These are phyloP conservation scores for Hylaea fasciaria DNA, from an alignment of 2,888 invertebrate species.

Conservation along the genomic window DNA sequence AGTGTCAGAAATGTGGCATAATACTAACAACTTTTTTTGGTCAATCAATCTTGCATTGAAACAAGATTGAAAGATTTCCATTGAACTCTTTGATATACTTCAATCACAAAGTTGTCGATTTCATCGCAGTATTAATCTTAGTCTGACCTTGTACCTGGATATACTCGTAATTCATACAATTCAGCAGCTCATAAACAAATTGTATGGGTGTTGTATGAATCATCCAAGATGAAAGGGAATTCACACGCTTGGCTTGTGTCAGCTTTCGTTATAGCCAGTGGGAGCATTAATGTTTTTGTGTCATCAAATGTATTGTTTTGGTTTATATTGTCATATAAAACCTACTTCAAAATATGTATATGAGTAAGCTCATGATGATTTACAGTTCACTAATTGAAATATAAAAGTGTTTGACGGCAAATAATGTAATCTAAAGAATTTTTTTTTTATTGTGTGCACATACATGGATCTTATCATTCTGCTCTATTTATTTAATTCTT, in stretches of 20 bases:
- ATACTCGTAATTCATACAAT: constrained; percentile 21
- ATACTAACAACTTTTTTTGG: no score
- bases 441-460: no score
- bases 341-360: background rate
- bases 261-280: constrained; percentile 25
- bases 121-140: constrained; percentile 20
- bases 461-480: no score
- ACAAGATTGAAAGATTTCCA: no score
- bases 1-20: no score
- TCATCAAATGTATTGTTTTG: constrained; percentile 29
- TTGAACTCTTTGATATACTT: background rate
- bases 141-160: constrained; percentile 21
- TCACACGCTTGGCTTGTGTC: constrained; percentile 30
- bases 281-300: constrained; percentile 21
- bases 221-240: constrained; percentile 29
- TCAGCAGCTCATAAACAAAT: constrained; percentile 30
- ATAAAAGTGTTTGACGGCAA: background rate
- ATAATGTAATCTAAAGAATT: no score
- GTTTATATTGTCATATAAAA: background rate
- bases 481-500: no score
- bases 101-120: constrained; percentile 5
- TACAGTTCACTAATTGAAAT: background rate
- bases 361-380: background rate
- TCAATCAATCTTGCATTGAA: no score
- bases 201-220: constrained; percentile 21